These are phyloP conservation scores for Xestia sexstrigata DNA, from an alignment of 2,888 invertebrate genomes.

Conservation along the genomic window DNA sequence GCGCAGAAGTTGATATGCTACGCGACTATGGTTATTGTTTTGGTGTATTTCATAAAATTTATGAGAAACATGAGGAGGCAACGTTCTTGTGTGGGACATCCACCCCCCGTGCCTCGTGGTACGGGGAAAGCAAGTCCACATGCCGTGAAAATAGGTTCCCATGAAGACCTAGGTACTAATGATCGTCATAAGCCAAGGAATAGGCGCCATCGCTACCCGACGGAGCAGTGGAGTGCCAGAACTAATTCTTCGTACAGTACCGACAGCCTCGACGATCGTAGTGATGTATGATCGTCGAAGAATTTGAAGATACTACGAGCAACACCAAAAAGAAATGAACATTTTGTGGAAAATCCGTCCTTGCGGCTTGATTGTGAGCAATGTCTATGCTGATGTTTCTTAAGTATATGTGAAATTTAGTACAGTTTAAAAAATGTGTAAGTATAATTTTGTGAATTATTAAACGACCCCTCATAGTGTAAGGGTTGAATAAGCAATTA, in stretches of 20 bases:
- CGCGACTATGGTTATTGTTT: constrained; percentile 68
- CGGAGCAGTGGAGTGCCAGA: constrained; percentile 73
- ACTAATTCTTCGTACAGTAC: constrained; percentile 48
- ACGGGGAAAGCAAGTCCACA: constrained; percentile 25
- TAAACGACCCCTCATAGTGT: too few relatives aligned
- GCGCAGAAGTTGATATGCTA: constrained; percentile 71
- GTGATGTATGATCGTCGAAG: background rate
- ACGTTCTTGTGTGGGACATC: background rate
- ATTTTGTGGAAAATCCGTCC: constrained; percentile 1
- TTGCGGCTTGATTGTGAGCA: constrained; percentile 3
- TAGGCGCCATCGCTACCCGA: constrained; percentile 65
- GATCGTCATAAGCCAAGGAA: constrained; percentile 62
- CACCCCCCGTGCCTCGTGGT: background rate
- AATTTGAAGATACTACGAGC: constrained; percentile 9
- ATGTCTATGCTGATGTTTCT: constrained; percentile 17
- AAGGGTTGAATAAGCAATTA: background rate
- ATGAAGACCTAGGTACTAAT: constrained; percentile 51
- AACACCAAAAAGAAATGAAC: constrained; percentile 9
- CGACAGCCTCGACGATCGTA: constrained; percentile 58
- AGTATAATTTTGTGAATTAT: background rate
- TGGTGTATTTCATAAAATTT: constrained; percentile 72
- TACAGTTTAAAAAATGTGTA: constrained; percentile 51
- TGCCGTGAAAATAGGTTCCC: constrained; percentile 2
- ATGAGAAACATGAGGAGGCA: constrained; percentile 61
- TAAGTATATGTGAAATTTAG: constrained; percentile 34